Conservation (phyloP, 2,797 vertebrate species). For the Pseudomugil gertrudae region DNA sequence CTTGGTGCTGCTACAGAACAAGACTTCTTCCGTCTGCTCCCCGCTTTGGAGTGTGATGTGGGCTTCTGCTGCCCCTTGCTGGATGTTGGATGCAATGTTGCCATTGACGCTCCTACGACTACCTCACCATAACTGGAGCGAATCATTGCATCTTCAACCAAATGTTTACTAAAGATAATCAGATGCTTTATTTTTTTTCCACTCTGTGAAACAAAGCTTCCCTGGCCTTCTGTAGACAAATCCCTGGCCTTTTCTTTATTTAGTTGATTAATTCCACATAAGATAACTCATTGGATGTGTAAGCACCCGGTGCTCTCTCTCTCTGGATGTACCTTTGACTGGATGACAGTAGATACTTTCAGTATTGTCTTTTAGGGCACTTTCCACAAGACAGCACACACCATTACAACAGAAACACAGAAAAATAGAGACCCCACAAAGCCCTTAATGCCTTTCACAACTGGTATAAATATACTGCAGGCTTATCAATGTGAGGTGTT, state of each 20-base stretch:
- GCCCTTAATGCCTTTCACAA: background rate
- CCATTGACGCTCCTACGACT: background rate
- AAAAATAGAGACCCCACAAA: background rate
- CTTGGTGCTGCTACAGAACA: slow-evolving; percentile 14
- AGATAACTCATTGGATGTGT: slow-evolving; percentile 1
- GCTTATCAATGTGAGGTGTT: slow-evolving; percentile 20
- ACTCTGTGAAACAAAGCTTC: background rate
- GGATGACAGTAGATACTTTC: background rate
- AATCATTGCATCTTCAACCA: background rate
- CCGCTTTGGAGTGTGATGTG: background rate
- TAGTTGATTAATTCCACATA: background rate
- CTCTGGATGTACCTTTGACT: slow-evolving; percentile 1
- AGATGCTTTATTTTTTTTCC: background rate
- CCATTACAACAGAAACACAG: background rate
- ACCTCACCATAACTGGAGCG: slow-evolving; percentile 4
- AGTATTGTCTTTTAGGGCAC: slow-evolving; percentile 1
- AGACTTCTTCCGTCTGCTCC: background rate
- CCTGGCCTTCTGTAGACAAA: slow-evolving; percentile 21
- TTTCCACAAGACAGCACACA: background rate
- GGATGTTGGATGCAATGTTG: slow-evolving; percentile 4
- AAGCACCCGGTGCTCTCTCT: slow-evolving; percentile 23
- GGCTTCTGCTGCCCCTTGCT: slow-evolving; percentile 40
- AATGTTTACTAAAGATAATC: background rate
- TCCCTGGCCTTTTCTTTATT: background rate
- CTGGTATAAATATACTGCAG: slow-evolving; percentile 10